A percentile compares a stretch with the other conserved stretches of the same genome.
Evolutionary conservation across 2,113 vertebrate genomes (phyloP).

Genomic region (Hippoglossus stenolepis): DNA sequence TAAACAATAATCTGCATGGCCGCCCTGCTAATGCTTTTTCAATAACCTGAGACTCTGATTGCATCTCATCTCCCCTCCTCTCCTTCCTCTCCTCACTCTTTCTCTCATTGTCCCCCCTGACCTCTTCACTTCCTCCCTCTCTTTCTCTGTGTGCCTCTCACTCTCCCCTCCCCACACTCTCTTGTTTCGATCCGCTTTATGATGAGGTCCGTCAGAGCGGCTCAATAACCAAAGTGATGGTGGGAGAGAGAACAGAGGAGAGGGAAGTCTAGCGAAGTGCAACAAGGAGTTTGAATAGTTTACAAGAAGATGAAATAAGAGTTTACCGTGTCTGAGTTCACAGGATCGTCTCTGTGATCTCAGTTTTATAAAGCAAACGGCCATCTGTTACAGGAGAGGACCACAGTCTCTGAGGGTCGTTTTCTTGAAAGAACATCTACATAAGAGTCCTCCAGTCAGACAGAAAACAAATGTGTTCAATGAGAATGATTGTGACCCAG

Average conservation of each 20-base stretch:
- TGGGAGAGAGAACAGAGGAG: background rate
- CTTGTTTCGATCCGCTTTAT: background rate
- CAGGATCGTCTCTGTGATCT: no score
- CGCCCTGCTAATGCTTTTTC: constrained; percentile 16
- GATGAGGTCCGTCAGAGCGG: constrained; percentile 5
- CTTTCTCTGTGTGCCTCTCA: background rate
- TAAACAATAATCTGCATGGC: constrained; percentile 25
- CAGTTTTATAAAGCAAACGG: no score
- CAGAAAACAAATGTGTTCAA: constrained; percentile 6
- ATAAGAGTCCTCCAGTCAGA: no score
- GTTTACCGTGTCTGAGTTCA: no score
- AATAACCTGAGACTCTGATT: constrained; percentile 14
- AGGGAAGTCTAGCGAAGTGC: background rate
- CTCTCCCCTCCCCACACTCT: background rate
- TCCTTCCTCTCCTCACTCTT: background rate
- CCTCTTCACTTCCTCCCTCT: background rate
- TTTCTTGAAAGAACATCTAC: no score
- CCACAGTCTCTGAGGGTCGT: no score
- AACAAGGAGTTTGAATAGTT: no score
- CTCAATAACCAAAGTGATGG: background rate
- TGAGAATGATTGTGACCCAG: background rate
- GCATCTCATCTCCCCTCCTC: constrained; percentile 14
- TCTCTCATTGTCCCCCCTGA: background rate
- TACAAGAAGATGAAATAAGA: no score
- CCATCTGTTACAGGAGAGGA: no score